Percentiles rank a stretch among this genome's conserved stretches.
Conservation (phyloP, 2,797 vertebrate species). For the Cynopterus sphinx region DNA sequence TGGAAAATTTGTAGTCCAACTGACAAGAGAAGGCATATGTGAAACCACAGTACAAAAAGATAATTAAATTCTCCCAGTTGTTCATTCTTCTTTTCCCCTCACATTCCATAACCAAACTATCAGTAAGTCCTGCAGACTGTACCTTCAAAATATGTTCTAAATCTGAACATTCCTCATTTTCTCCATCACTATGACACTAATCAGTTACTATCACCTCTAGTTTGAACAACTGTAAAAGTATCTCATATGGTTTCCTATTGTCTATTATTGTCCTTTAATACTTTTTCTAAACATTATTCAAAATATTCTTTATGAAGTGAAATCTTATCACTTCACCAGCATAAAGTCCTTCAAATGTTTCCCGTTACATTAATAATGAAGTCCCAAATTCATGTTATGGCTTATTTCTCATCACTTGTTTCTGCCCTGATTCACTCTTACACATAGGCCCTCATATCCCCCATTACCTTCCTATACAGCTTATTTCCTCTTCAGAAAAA, state of each 20-base stretch:
- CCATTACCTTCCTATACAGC: not conserved
- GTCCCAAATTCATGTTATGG: not conserved
- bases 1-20: not conserved
- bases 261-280: not conserved
- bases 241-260: not conserved
- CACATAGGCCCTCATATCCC: not conserved
- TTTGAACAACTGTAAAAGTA: not conserved
- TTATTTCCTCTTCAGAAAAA: not conserved
- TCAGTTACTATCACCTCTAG: not conserved
- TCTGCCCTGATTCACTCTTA: not conserved
- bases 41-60: not conserved
- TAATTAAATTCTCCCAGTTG: not conserved
- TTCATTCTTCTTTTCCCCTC: not conserved
- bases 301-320: constrained; percentile 17
- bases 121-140: not conserved
- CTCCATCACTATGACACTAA: not conserved
- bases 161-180: not conserved
- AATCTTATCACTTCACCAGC: not conserved
- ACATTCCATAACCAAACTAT: not conserved
- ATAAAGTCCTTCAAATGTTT: not conserved
- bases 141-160: not conserved
- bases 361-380: not conserved
- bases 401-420: not conserved
- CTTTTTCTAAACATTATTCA: not conserved
- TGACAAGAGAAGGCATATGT: not conserved